A percentile compares a stretch with the other conserved stretches of the same genome.
Conservation (phyloP, 2,113 vertebrate species). For the Prionailurus viverrinus region DNA sequence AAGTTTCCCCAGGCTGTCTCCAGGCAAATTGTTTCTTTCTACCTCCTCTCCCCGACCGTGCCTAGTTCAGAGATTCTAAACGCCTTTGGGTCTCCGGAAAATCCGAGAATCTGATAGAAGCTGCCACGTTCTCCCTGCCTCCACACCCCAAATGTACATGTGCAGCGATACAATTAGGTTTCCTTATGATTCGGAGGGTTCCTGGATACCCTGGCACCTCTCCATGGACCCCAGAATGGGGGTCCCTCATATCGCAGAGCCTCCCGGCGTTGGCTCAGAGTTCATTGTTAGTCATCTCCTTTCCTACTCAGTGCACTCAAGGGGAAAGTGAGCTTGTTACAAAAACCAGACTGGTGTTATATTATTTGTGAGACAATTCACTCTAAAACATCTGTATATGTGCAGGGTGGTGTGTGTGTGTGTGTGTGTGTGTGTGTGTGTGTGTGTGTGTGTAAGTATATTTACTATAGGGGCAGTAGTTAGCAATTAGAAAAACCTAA, state of each 20-base stretch:
- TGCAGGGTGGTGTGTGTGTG: background rate
- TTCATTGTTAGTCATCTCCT: background rate
- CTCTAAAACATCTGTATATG: background rate
- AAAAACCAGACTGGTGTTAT: background rate
- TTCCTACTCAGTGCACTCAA: background rate
- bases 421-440: background rate
- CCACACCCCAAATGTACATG: background rate
- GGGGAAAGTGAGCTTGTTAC: background rate
- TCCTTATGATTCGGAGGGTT: background rate
- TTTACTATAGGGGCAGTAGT: background rate
- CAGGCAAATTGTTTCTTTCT: background rate
- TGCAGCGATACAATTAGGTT: background rate
- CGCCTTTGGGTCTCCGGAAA: background rate
- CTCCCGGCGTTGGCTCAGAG: background rate
- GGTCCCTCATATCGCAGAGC: background rate
- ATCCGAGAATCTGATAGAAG: constrained; percentile 35
- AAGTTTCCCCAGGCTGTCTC: background rate
- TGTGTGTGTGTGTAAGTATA: background rate
- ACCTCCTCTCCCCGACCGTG: background rate
- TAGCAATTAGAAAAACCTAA: constrained; percentile 25
- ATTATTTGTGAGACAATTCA: background rate
- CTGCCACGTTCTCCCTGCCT: background rate
- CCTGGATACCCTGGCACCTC: background rate
- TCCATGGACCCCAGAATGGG: background rate
- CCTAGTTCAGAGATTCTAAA: background rate